Base-by-base conservation (phyloP, 2,113 vertebrate species). In the Rhabdomys dilectus region DNA sequence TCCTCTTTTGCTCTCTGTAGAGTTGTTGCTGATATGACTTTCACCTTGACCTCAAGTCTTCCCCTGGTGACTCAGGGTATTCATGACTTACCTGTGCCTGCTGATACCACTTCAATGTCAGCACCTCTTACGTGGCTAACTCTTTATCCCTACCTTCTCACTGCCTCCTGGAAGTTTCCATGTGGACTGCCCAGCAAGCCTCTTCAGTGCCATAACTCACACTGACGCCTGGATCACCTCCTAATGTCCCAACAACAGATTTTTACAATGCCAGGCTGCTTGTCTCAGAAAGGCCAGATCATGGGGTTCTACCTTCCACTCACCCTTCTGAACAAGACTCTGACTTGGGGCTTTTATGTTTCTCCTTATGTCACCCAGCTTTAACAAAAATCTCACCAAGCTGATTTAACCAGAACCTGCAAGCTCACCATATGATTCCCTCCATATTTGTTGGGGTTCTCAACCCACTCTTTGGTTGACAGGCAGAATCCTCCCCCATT, bases 211-310 rank as follows among this genome's bases (percentile, higher is more conserved):
- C 15, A 4, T 1, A 17, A 4, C 34, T 56, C 81, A 36, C 16
- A 29, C 31, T 0, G 24, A 45, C 34, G 6, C 22, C 70, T 5
- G 36, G 19, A 21, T 78, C 62, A 51, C 5, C 0, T 39, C 15
- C 36, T 0, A 16, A 31, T 6, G 76, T 66, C 39, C 64, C 13
- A 1, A 11, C 11, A 42, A 6, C 7, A 93, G 56, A 53, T 56
- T n/a, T 78, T 91, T 16, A 17, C 15, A 60, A 60, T 13, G 0
- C 2, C 19, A 77, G 60, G 42, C 45, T 56, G 48, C 36, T 36
- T 10, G 13, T 62, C 77, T 21, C 17, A 8, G 42, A 51, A 85
- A 48, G 81, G 60, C 11, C 62, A 78, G 86, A 31, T 70, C 31
- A 29, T 0, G 1, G 21, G 3, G 19, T 48, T 26, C 13, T 13